A percentile compares a stretch with the other conserved stretches of the same genome.
phyloP scores from a whole-genome alignment of 1,140 invertebrate species.

The Brachionus sp. region DNA sequence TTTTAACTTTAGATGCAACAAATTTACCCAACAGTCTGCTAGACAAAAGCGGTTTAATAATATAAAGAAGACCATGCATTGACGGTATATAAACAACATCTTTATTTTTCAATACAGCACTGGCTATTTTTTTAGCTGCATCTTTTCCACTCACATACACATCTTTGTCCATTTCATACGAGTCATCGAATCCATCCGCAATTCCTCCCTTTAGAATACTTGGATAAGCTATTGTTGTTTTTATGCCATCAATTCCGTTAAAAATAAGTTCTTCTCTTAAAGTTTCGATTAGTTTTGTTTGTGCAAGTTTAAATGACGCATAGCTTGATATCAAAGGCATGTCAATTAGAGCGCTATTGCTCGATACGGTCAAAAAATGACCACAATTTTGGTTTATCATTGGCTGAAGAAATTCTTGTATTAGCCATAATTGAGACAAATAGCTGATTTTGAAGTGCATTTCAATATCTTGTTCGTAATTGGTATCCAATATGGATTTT shows the following conservation, averaged over 20 bases:
- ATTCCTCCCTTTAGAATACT: conserved; percentile 17
- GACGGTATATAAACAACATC: conserved; percentile 1
- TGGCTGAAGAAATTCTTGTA: conserved; percentile 10
- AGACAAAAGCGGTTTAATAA: conserved; percentile 5
- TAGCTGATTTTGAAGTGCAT: conserved; percentile 24
- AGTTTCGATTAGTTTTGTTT: conserved; percentile 21
- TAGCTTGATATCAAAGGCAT: conserved; percentile 18
- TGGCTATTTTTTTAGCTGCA: neutral
- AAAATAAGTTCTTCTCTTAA: neutral
- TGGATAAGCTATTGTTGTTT: conserved; percentile 22
- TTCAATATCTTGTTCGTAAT: neutral
- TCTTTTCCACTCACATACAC: neutral
- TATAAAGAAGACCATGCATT: neutral
- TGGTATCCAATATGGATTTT: neutral
- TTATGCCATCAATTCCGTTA: neutral
- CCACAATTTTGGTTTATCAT: conserved; percentile 26
- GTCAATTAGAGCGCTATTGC: neutral
- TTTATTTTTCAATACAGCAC: conserved; percentile 11
- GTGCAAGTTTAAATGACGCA: conserved; percentile 33
- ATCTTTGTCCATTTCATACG: neutral
- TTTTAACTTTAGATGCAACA: neutral
- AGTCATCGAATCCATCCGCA: neutral
- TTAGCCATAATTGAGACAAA: conserved; percentile 17
- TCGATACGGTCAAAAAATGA: conserved; percentile 40
- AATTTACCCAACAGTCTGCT: conserved; percentile 5